Evolutionary conservation across 2,888 invertebrate genomes (phyloP), one percentile per base, ranked within the genome.

Genomic region (Vanessa cardui): DNA sequence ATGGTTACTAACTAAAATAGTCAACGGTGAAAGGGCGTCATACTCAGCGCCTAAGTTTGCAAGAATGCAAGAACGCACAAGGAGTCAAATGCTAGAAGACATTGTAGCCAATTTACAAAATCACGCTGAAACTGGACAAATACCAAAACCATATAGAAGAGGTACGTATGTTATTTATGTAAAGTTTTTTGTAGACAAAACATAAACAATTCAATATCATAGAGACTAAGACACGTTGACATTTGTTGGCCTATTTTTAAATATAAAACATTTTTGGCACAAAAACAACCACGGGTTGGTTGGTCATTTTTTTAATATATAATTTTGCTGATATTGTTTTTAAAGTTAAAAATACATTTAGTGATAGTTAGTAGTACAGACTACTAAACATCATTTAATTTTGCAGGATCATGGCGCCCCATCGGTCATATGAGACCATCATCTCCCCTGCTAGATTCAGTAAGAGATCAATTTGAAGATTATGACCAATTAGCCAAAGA

Each of bases 1-100:
- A 89, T 98, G 98, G 98, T 93, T 98, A 65, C 93, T 98, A 58
- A 98, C 98, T 15, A 98, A 98, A 90, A 97, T 98, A 74, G 98
- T 98, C 4, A 98, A 98, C 79, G 98, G 98, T 0, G 98, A 98
- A 87, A 93, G 98, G 72, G 98, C 98, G 39, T 97, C 97, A 69
- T 98, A 98, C 83, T 98, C 98, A 0, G 98, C 98, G 1, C 98
- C 98, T 0, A 98, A 98, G 88, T 98, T 98, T 82, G 98, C 98
- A 0, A 93, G 98, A 76, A 98, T 98, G 98, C 97, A 98, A 86
- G 98, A 98, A 81, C 93, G 98, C 70, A 98, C 98, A 0, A 94
- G 98, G 46, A 97, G 97, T 72, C 98, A 98, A 88, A 98, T 98
- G 98, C 93, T 98, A 46, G 98, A 98, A 87, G 98, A 98, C 82